A percentile compares a stretch with the other conserved stretches of the same genome.
These are phyloP conservation scores for Drosophila leontia DNA, from an alignment of 1,140 invertebrate genomes.

Conservation along the genomic window DNA sequence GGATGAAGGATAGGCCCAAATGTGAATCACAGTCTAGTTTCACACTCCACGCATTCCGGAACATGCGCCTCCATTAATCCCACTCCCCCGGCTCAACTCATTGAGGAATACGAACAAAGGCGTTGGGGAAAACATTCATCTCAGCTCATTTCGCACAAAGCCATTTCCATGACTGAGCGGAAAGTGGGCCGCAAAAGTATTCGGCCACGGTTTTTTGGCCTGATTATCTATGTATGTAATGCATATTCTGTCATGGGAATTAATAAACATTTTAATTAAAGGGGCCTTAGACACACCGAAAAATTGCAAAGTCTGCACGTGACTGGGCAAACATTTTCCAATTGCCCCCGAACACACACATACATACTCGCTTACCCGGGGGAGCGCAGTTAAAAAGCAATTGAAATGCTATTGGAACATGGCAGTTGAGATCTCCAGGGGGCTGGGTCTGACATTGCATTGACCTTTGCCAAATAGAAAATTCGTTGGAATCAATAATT, in stretches of 20 bases:
- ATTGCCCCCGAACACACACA: constrained; percentile 4
- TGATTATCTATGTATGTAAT: constrained; percentile 22
- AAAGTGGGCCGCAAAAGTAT: constrained; percentile 22
- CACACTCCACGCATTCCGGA: background rate
- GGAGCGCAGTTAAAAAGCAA: constrained; percentile 71
- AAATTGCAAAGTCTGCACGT: constrained; percentile 59
- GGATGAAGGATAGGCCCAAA: constrained; percentile 31
- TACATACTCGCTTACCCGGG: constrained; percentile 14
- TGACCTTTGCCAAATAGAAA: constrained; percentile 67
- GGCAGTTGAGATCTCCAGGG: constrained; percentile 48
- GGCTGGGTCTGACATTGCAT: constrained; percentile 66
- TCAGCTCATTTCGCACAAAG: constrained; percentile 16
- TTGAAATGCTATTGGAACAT: constrained; percentile 61
- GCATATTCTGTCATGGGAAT: constrained; percentile 54
- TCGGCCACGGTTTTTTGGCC: constrained; percentile 2
- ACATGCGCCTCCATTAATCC: constrained; percentile 10
- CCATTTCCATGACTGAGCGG: constrained; percentile 30
- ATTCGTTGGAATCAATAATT: constrained; percentile 77
- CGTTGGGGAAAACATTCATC: constrained; percentile 25
- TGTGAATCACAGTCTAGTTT: constrained; percentile 39
- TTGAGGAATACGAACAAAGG: constrained; percentile 22
- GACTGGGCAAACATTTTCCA: constrained; percentile 60
- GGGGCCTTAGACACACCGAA: constrained; percentile 17
- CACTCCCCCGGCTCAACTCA: constrained; percentile 11
- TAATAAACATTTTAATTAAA: constrained; percentile 76